A percentile compares a stretch with the other conserved stretches of the same genome.
Conservation (phyloP, 2,888 invertebrate species). For the Galerucella pusilla region DNA sequence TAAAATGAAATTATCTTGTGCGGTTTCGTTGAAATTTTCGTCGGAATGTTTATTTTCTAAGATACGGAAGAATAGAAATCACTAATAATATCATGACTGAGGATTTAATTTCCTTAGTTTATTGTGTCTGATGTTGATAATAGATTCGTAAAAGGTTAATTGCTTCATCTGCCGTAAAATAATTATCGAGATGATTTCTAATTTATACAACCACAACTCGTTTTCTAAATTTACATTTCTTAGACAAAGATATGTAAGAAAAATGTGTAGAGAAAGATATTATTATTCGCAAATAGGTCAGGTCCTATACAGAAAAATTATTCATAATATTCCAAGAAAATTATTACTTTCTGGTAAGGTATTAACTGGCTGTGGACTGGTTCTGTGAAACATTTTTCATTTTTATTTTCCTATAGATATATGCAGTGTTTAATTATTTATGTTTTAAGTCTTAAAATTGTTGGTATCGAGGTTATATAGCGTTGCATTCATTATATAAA, state of each 20-base stretch:
- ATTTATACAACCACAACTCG: too few species aligned
- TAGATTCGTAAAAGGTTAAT: not conserved
- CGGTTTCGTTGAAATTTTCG: conserved; percentile 52
- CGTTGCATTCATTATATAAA: conserved; percentile 6
- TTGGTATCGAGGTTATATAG: not conserved
- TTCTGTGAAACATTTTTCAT: not conserved
- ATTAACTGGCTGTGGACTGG: not conserved
- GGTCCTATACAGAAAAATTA: too few species aligned
- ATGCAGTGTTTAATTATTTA: not conserved
- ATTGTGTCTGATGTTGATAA: not conserved
- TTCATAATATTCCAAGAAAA: too few species aligned
- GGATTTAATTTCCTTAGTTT: conserved; percentile 2
- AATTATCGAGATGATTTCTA: too few species aligned
- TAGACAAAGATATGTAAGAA: too few species aligned
- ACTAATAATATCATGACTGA: conserved; percentile 1
- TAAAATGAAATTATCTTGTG: conserved; percentile 50
- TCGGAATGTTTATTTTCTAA: conserved; percentile 12
- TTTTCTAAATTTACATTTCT: too few species aligned
- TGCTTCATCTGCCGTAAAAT: not conserved
- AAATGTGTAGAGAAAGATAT: too few species aligned
- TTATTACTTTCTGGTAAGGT: not conserved
- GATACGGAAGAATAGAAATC: conserved; percentile 32
- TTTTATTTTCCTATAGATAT: not conserved
- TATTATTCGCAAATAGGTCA: too few species aligned
- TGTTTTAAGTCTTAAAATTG: not conserved